Evolutionary conservation across 2,888 invertebrate species (phyloP), one percentile per base, ranked within the genome.

Genomic region (Drosophila affinis): DNA sequence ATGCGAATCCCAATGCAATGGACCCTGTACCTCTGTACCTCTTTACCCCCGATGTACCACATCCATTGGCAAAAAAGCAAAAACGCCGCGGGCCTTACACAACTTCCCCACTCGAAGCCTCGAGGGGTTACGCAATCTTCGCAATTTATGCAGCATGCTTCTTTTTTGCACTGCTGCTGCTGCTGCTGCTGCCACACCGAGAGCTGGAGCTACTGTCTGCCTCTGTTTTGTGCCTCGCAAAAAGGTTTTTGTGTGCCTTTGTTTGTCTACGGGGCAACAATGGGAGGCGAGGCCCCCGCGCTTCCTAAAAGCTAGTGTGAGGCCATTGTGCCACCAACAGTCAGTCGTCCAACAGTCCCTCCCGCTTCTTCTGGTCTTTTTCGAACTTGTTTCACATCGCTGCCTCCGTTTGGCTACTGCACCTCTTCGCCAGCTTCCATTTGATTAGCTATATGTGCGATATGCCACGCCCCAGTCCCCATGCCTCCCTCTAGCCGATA

Each of bases 71-170:
- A 17, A 9, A 14, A 27, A 29, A n/a, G 34, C 21, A 62, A 14
- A 52, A 27, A 52, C 17, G 84, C 72, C 81, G 62, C 69, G 74
- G 78, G 69, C 80, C 88, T 82, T 83, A 88, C 89, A 88, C 83
- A 83, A 87, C 89, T 84, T 81, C 76, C 81, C 68, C 70, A 71
- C 77, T 52, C 54, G 10, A 9, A 46, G 54, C 39, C 53, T 46
- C 59, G 55, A 70, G 79, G 71, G 68, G 78, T 76, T 76, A 73
- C 76, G 62, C 69, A 89, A 85, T 73, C 78, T 62, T 34, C 69
- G 76, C 88, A 75, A 85, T 89, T 87, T 89, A 85, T 85, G 84
- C 86, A 87, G 79, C 85, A 69, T 73, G 72, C 78, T 77, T 83
- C 68, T 80, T 76, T 59, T 71, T 62, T 53, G 68, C 46, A 58